Conservation (phyloP, 2,888 invertebrate species). For the Autographa gamma region DNA sequence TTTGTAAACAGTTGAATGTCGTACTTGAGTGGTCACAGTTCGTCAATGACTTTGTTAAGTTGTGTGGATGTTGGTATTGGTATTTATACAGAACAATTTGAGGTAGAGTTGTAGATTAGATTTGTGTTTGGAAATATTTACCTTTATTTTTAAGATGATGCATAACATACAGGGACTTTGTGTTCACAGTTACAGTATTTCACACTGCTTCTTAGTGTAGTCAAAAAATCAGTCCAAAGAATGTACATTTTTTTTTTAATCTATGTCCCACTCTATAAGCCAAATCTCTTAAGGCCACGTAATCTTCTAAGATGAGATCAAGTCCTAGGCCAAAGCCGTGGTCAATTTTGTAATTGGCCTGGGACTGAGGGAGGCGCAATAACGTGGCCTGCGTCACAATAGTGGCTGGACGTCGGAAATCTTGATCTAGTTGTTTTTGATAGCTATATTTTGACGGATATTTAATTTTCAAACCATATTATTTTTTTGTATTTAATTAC, state of each 20-base stretch:
- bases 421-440: neutral
- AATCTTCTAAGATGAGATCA: neutral
- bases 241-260: neutral
- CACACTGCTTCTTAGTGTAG: too few species aligned
- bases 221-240: too few species aligned
- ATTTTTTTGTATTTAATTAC: too few species aligned
- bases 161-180: too few species aligned
- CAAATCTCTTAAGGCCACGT: neutral
- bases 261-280: neutral
- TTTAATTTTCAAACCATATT: neutral
- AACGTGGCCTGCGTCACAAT: neutral
- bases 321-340: neutral
- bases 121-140: too few species aligned
- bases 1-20: constrained; percentile 10
- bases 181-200: too few species aligned
- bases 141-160: too few species aligned
- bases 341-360: constrained; percentile 2
- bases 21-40: constrained; percentile 1
- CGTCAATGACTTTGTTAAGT: neutral
- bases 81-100: too few species aligned
- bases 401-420: neutral
- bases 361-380: neutral
- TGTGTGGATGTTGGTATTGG: neutral
- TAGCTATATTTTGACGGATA: neutral
- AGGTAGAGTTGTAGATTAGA: too few species aligned